phyloP scores from a whole-genome alignment of 2,797 vertebrate genomes.

The Gallinago nigripennis region DNA sequence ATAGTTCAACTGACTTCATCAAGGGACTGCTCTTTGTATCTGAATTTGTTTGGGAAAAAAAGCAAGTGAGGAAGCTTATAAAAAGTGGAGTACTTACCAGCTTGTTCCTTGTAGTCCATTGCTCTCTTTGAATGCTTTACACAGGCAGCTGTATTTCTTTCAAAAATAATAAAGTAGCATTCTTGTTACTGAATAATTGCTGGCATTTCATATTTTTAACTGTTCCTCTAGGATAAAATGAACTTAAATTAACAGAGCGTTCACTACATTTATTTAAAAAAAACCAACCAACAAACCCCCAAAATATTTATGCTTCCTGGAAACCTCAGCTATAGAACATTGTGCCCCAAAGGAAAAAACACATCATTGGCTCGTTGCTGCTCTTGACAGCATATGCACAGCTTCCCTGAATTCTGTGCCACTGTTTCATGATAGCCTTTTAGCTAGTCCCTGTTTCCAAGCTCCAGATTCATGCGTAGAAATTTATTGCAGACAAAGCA shows the following conservation, averaged over 20 bases:
- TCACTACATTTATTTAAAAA: background rate
- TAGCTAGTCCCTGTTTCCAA: background rate
- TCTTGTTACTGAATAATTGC: background rate
- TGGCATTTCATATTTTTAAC: constrained; percentile 21
- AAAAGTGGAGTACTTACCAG: background rate
- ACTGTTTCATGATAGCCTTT: background rate
- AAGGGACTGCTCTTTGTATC: background rate
- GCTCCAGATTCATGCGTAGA: background rate
- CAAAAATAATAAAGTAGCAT: background rate
- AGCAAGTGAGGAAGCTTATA: background rate
- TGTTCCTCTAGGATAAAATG: background rate
- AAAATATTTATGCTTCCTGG: constrained; percentile 25
- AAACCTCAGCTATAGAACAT: constrained; percentile 24
- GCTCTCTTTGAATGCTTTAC: background rate
- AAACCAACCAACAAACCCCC: background rate
- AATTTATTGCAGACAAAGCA: background rate
- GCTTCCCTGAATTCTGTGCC: background rate
- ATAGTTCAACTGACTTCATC: background rate
- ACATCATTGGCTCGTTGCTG: background rate
- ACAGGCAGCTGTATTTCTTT: background rate
- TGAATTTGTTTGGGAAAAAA: background rate
- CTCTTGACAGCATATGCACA: background rate
- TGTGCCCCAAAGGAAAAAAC: constrained; percentile 11
- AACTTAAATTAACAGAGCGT: background rate
- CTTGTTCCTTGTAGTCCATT: background rate